Evolutionary conservation across 2,113 vertebrate genomes (phyloP).

Genomic region (Empidonax traillii): DNA sequence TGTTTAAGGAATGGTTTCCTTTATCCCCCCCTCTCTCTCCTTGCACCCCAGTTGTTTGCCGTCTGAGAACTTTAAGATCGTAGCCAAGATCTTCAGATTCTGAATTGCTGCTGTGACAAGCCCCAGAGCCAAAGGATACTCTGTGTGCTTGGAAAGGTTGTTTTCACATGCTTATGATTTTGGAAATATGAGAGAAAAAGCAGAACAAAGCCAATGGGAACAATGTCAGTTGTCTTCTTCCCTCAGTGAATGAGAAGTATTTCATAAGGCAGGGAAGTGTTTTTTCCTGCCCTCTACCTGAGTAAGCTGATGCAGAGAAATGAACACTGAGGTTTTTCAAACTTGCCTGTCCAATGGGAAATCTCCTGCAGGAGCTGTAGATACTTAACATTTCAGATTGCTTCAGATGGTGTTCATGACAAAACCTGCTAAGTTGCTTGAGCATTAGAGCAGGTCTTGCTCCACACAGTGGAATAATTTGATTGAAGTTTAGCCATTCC

Average conservation of each 20-base stretch:
- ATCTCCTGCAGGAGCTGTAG: not conserved
- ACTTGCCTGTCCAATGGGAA: not conserved
- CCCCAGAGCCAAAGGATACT: not conserved
- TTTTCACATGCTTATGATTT: not conserved
- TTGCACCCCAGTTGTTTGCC: not conserved
- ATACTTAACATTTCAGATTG: not conserved
- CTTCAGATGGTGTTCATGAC: not conserved
- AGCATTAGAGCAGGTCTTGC: not conserved
- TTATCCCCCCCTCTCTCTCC: not conserved
- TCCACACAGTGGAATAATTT: not conserved
- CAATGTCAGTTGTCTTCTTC: not conserved
- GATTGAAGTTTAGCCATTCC: not conserved
- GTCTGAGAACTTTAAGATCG: not conserved
- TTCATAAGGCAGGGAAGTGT: not conserved
- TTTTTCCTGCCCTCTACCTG: not conserved
- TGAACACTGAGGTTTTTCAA: not conserved
- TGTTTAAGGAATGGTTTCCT: not conserved
- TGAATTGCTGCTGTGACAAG: not conserved
- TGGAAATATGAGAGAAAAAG: not conserved
- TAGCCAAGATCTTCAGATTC: not conserved
- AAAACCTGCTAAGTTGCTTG: not conserved
- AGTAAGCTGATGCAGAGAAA: not conserved
- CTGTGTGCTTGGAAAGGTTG: not conserved
- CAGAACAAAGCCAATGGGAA: not conserved
- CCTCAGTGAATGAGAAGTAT: not conserved